Conservation (phyloP, 1,140 invertebrate genomes). For the Ceratina calcarata region DNA sequence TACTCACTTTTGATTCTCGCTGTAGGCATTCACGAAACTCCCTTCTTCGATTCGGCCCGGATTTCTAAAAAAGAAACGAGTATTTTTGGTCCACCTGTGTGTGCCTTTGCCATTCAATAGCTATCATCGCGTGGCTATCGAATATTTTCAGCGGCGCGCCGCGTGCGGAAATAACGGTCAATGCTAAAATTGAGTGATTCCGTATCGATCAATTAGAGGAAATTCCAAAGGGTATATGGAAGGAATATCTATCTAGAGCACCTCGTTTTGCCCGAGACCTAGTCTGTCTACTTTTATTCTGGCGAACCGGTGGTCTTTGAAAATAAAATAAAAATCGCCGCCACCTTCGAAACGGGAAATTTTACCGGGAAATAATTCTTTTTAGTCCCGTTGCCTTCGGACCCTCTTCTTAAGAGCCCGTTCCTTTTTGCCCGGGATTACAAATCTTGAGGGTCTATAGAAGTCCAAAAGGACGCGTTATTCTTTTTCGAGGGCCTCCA, state of each 20-base stretch:
- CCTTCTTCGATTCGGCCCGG: constrained; percentile 15
- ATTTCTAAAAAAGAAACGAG: constrained; percentile 46
- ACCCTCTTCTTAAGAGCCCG: background rate
- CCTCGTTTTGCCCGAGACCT: background rate
- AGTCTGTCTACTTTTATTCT: background rate
- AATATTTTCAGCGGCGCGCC: background rate
- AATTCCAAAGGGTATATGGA: background rate
- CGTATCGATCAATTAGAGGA: constrained; percentile 15
- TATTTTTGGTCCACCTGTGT: constrained; percentile 34
- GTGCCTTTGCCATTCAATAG: background rate
- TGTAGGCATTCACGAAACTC: background rate
- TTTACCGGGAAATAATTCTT: constrained; percentile 1
- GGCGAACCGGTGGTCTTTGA: background rate
- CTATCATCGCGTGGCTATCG: background rate
- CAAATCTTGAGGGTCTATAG: background rate
- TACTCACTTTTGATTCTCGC: background rate
- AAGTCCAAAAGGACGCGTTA: background rate
- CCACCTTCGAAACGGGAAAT: constrained; percentile 21
- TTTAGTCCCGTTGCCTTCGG: background rate
- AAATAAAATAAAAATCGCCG: constrained; percentile 5
- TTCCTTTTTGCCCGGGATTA: background rate
- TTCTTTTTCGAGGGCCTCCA: too few species aligned
- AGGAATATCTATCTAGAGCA: constrained; percentile 1
- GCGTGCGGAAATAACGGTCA: background rate
- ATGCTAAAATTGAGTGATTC: constrained; percentile 10